Evolutionary conservation across 2,797 vertebrate genomes (phyloP), one percentile per base, ranked within the genome.

Genomic region (Tapirus indicus): DNA sequence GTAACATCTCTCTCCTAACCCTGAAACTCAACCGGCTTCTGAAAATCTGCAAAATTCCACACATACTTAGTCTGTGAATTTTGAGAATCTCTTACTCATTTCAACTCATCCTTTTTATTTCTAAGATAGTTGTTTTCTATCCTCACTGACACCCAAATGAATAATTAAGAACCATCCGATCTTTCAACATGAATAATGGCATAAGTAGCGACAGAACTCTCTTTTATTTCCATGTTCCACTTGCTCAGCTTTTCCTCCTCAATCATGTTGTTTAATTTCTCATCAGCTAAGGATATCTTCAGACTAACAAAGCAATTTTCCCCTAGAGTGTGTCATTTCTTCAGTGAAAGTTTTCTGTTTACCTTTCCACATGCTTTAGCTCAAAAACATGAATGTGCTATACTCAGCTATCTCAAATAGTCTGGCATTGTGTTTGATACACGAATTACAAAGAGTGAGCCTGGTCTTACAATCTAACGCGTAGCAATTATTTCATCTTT

Each of bases 261-360:
- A 82, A 84, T 47, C 58, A 71, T 87, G 49, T 72, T 91, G 84
- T 88, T 98, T 97, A 78, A 95, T 97, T 98, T 98, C 97, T 97
- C 82, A 0, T 93, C 92, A 95, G 96, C 69, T 95, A 93, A 93
- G 62, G 68, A 3, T 2, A 88, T 93, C 82, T 94, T 84, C 93
- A 1, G 2, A 97, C 85, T 79, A 96, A 97, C 35, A 97, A 80
- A 93, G 77, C 71, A 32, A 64, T 84, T 95, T 95, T 41, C 89
- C 94, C 95, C 91, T 89, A 93, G 82, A 91, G 32, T 1, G 52
- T 49, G 35, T 47, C 74, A 56, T 49, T 74, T 98, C 62, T 88
- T 44, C 35, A 88, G 74, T 13, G 64, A 94, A 95, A 38, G 84
- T 72, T 12, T 6, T 82, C 97, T 35, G 52, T 93, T 87, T 97